Evolutionary conservation across 1,140 invertebrate genomes (phyloP), one percentile per base, ranked within the genome.

Genomic region (Maniola jurtina): DNA sequence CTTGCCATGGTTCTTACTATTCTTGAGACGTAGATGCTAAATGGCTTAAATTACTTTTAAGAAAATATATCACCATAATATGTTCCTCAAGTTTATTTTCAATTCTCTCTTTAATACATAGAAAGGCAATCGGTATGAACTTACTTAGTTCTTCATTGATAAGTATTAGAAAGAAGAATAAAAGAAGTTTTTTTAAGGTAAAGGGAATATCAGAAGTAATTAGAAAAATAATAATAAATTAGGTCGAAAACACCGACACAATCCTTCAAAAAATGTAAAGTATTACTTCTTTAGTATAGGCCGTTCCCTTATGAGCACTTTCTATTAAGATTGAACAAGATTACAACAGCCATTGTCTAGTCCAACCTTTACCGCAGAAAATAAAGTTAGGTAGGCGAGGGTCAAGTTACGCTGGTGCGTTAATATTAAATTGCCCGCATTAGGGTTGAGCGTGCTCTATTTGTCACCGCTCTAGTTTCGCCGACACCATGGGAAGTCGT

Each of bases 391-490:
- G 52, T 34, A 38, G 55, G 35, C 55, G 36, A 16, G 57, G 59
- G 40, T 64, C 58, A 64, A 52, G 16, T 64, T 48, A 69, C 15
- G 45, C 57, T 66, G 56, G 61, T 56, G 47, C 52, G 10, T 54
- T 62, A 76, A 80, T 77, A 81, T 86, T 81, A 84, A 79, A 84
- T 81, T 81, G 75, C 79, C 66, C 64, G 67, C 77, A 84, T 81
- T 82, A 80, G 60, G 75, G 77, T 63, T 69, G 64, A 61, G 60
- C 64, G 76, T 65, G 66, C 61, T 80, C 74, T 76, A 79, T 80
- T 81, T 86, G 82, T 84, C 77, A 84, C 77, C 73, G 72, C 64
- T 86, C 84, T 62, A 84, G 77, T 82, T 86, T 79, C 71, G 73
- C 76, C 69, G 73, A 68, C 77, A 79, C 73, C 83, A 80, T 84